Evolutionary conservation across 30 jellyfish, hydroid and myxozoan genomes (phyloP), one percentile per base, ranked within the genome.

Genomic region (Morbakka virulenta): DNA sequence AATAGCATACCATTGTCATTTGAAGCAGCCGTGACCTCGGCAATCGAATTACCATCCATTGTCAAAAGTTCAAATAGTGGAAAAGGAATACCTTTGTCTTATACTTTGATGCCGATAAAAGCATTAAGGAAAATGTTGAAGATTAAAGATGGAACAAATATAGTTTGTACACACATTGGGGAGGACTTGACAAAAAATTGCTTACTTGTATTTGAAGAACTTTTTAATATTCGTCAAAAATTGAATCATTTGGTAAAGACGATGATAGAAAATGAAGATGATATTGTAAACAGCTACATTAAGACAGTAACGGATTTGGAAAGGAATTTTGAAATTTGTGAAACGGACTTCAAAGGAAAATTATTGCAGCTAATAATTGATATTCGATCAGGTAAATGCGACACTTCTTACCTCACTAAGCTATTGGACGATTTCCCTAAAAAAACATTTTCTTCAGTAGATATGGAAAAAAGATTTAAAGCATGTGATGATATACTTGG

Each of bases 1-100:
- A 47, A 82, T 27, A 73, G 53, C 64, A 82, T 82, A 2, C 94
- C 94, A 25, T 53, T 74, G 22, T 48, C 82, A 17, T 82, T 82
- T 31, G 87, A 82, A 27, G 82, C 52, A 26, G 94, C 83, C 0
- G 1, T 82, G 62, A 3, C 31, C 6, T 32, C 50, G 24, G 87
- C 87, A 17, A 73, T 70, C 17, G 27, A 36, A 23, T 31, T 82
- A 32, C 94, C 94, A 26, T 32, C 61, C 0, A 71, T 22, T 30
- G 94, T 82, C 51, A 9, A 70, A 67, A 47, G 48, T 23, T 57
- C 76, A 0, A 82, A 82, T 30, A 50, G 50, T 14, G 94, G 94
- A 0, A 82, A 82, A 64, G 94, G 94, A 23, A 35, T 82, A 13
- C 94, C 94, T 1, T 4, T 82, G 3, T 25, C 74, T 0, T 71